A percentile compares a stretch with the other conserved stretches of the same genome.
These are phyloP conservation scores for Drosophila robusta DNA, from an alignment of 2,888 invertebrate genomes.

Conservation along the genomic window DNA sequence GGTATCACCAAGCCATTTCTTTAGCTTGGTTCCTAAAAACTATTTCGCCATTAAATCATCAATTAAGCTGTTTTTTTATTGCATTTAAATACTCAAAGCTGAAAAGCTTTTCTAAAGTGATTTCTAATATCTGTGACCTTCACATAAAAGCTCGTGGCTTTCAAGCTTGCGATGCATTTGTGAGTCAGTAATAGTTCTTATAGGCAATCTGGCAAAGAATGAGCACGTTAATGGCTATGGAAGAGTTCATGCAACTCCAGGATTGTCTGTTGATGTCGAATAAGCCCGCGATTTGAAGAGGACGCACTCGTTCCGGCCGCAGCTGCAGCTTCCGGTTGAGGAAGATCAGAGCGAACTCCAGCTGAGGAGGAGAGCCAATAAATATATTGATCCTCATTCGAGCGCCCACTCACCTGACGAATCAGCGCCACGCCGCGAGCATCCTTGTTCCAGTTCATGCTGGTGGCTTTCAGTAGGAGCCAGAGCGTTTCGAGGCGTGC, in stretches of 20 bases:
- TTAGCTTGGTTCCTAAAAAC: too few relatives aligned
- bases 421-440: constrained; percentile 6
- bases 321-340: constrained; percentile 47
- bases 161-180: neutral
- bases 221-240: constrained; percentile 42
- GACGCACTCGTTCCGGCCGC: constrained; percentile 30
- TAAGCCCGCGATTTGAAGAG: constrained; percentile 53
- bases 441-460: neutral
- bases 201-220: constrained; percentile 65
- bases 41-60: too few relatives aligned
- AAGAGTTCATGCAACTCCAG: constrained; percentile 26
- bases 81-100: neutral
- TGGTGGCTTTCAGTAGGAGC: neutral
- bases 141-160: neutral
- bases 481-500: constrained; percentile 30
- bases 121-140: neutral
- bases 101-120: neutral
- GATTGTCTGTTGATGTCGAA: constrained; percentile 50
- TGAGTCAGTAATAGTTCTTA: constrained; percentile 37
- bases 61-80: neutral
- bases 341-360: constrained; percentile 55
- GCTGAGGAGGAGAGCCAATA: constrained; percentile 22
- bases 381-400: neutral
- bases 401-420: constrained; percentile 37
- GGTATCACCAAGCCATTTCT: too few relatives aligned